Conservation (phyloP, 2,888 invertebrate genomes). For the Cinara cedri region DNA sequence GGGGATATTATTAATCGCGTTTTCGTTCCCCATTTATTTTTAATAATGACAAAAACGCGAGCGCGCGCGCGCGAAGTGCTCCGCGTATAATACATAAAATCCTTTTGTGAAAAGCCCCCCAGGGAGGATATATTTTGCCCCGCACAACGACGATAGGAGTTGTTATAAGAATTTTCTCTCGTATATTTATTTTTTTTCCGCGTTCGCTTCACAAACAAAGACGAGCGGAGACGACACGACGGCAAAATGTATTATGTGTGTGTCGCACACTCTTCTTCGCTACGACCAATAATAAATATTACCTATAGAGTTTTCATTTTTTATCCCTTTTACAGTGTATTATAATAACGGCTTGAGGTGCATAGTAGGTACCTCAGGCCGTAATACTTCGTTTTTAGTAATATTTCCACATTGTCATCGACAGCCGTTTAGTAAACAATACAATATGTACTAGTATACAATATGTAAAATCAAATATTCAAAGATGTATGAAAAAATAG, state of each 20-base stretch:
- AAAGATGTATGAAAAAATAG: too few relatives aligned
- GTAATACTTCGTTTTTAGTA: too few relatives aligned
- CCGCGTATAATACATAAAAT: slow-evolving; percentile 22
- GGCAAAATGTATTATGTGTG: slow-evolving; percentile 3
- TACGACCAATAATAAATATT: slow-evolving; percentile 3
- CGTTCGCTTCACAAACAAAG: slow-evolving; percentile 27
- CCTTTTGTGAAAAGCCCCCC: slow-evolving; percentile 50
- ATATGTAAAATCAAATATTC: too few relatives aligned
- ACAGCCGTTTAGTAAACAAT: too few relatives aligned
- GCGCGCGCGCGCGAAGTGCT: slow-evolving; percentile 48
- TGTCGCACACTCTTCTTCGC: not conserved
- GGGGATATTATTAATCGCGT: slow-evolving; percentile 54
- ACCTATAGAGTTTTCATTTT: too few relatives aligned
- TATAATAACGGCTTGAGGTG: not conserved
- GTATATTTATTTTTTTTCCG: not conserved
- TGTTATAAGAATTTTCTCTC: slow-evolving; percentile 13
- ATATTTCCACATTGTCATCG: too few relatives aligned
- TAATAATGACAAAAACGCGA: slow-evolving; percentile 55
- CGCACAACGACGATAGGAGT: slow-evolving; percentile 6
- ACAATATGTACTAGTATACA: too few relatives aligned
- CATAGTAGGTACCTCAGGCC: too few relatives aligned
- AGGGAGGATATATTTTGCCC: slow-evolving; percentile 36
- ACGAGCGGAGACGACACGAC: not conserved
- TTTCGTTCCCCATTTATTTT: slow-evolving; percentile 54
- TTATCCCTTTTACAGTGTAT: too few relatives aligned